A percentile compares a stretch with the other conserved stretches of the same genome.
Evolutionary conservation across 2,113 vertebrate species (phyloP).

Genomic region (Passer montanus): DNA sequence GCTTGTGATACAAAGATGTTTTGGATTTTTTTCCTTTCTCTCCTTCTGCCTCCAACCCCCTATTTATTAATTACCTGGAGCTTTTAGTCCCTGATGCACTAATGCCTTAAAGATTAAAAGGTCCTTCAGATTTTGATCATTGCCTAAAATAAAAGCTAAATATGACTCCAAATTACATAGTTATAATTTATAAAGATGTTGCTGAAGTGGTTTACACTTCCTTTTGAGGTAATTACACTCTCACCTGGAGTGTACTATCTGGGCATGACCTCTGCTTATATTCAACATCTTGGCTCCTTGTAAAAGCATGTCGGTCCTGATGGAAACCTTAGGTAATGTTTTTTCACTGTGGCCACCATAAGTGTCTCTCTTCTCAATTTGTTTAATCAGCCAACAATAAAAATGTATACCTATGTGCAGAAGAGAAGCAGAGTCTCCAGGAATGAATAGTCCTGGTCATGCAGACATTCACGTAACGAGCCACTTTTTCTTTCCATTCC

Average conservation of each 20-base stretch:
- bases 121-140: slow-evolving; percentile 67
- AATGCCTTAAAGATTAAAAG: slow-evolving; percentile 82
- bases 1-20: slow-evolving; percentile 49
- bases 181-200: slow-evolving; percentile 35
- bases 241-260: not conserved
- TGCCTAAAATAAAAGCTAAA: slow-evolving; percentile 66
- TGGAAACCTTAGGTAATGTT: not conserved
- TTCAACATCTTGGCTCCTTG: not conserved
- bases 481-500: not conserved
- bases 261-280: not conserved
- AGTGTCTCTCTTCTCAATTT: not conserved
- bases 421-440: not conserved
- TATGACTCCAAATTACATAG: not conserved
- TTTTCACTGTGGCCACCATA: not conserved
- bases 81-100: slow-evolving; percentile 73
- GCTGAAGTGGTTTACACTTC: slow-evolving; percentile 18
- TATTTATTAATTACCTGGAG: slow-evolving; percentile 61
- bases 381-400: not conserved
- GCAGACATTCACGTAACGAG: not conserved
- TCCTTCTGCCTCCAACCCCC: not conserved
- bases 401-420: not conserved
- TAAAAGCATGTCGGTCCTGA: not conserved
- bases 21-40: not conserved
- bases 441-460: not conserved
- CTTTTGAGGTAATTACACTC: not conserved